phyloP scores from a whole-genome alignment of 2,888 invertebrate genomes.

The Hetaerina titia region DNA sequence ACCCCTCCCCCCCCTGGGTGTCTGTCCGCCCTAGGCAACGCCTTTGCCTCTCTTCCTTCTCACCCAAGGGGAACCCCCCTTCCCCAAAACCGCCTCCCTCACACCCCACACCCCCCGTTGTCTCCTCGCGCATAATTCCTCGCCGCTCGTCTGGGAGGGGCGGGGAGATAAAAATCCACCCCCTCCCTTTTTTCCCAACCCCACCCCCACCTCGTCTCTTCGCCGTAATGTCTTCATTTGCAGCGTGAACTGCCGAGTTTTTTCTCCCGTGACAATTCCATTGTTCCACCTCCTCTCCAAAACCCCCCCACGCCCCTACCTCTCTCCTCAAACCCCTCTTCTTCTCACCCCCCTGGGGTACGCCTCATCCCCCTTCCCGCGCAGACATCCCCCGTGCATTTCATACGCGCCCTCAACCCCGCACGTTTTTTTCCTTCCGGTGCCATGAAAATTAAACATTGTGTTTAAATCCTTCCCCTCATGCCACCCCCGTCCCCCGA shows the following conservation, averaged over 20 bases:
- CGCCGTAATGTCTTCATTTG: slow-evolving; percentile 27
- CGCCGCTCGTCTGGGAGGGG: not conserved
- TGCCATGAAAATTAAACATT: not conserved
- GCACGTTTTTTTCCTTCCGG: not conserved
- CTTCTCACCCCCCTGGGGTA: not conserved
- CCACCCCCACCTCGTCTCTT: not conserved
- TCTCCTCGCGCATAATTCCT: not conserved
- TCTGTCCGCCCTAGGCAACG: not conserved
- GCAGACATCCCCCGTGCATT: not conserved
- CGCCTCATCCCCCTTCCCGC: not conserved
- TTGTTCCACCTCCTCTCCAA: slow-evolving; percentile 11
- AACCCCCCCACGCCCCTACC: not conserved
- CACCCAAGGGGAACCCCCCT: not conserved
- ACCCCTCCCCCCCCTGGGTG: not conserved
- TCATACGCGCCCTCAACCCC: no score
- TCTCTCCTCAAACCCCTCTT: not conserved
- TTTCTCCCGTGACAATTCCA: slow-evolving; percentile 28
- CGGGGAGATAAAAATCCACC: not conserved
- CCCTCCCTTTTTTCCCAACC: not conserved
- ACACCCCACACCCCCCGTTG: not conserved
- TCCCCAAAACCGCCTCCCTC: not conserved
- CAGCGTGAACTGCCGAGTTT: slow-evolving; percentile 12
- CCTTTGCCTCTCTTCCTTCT: not conserved
- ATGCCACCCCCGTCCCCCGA: not conserved
- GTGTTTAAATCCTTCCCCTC: slow-evolving; percentile 13